phyloP scores from a whole-genome alignment of 2,113 vertebrate species.

The Propithecus coquereli region DNA sequence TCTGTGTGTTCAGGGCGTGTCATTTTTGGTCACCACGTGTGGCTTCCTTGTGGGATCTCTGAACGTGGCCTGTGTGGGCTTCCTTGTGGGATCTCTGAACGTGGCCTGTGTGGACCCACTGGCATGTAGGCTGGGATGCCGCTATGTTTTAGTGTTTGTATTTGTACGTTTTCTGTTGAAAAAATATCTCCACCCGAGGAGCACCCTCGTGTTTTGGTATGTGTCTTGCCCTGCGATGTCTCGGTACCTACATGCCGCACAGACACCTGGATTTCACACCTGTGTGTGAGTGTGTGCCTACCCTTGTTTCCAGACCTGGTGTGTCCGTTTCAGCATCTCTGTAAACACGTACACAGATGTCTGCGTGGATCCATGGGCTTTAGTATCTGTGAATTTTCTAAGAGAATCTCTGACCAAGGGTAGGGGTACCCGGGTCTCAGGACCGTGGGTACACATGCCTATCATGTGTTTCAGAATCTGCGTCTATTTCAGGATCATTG shows the following conservation, averaged over 20 bases:
- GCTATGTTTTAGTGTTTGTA: not conserved
- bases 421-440: not conserved
- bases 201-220: not conserved
- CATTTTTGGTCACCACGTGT: not conserved
- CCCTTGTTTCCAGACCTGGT: not conserved
- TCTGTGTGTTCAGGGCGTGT: not conserved
- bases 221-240: not conserved
- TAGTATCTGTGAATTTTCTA: not conserved
- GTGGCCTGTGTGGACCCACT: not conserved
- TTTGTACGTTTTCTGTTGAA: not conserved
- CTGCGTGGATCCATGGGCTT: not conserved
- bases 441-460: not conserved
- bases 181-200: not conserved
- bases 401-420: not conserved
- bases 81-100: not conserved
- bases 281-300: not conserved
- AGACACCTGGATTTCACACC: not conserved
- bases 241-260: rapidly evolving
- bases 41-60: not conserved
- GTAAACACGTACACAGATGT: not conserved
- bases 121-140: not conserved
- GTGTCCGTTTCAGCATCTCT: not conserved
- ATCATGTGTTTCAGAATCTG: not conserved
- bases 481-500: not conserved
- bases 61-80: not conserved